Evolutionary conservation across 1,140 invertebrate species (phyloP), one percentile per base, ranked within the genome.

Genomic region (Thaumetopoea pityocampa): DNA sequence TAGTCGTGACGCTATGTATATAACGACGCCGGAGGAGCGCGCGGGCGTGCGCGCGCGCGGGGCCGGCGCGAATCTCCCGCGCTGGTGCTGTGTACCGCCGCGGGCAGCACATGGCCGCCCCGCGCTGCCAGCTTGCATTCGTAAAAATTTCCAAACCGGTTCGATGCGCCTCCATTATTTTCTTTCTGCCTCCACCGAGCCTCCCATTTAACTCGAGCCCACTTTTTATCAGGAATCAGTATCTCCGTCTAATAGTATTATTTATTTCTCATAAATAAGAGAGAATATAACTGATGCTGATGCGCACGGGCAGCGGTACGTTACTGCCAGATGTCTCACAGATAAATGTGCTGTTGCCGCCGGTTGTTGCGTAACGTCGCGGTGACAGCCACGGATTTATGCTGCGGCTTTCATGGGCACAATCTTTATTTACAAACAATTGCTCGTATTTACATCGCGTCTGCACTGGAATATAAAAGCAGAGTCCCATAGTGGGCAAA

Each of bases 261-360:
- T 84, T 84, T 84, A 84, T 84, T 79, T 74, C 69, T 80, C 78
- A 82, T 84, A 78, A 84, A 84, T 82, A 84, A 84, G 64, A 62
- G 56, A 61, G 66, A 76, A 76, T 77, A 74, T 77, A 78, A 68
- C 68, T 76, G 67, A 80, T 77, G 72, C 72, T 69, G 76, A 79
- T 71, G 77, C 65, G 51, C 53, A 68, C 69, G 64, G 60, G 68
- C 65, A 71, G 65, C 70, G 68, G 72, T 70, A 67, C 57, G 63
- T 77, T 71, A 72, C 67, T 64, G 70, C 59, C 65, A 64, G 62
- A 71, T 69, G 66, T 57, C 61, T 67, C 54, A 37, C 17, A 73
- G 71, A 78, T 74, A 74, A 72, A 68, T 63, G 58, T 58, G 55
- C 59, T 58, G 46, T 53, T 64, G 58, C 56, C 34, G 40, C 54